Conservation (phyloP, 2,888 invertebrate genomes). For the Tanypteryx hageni region DNA sequence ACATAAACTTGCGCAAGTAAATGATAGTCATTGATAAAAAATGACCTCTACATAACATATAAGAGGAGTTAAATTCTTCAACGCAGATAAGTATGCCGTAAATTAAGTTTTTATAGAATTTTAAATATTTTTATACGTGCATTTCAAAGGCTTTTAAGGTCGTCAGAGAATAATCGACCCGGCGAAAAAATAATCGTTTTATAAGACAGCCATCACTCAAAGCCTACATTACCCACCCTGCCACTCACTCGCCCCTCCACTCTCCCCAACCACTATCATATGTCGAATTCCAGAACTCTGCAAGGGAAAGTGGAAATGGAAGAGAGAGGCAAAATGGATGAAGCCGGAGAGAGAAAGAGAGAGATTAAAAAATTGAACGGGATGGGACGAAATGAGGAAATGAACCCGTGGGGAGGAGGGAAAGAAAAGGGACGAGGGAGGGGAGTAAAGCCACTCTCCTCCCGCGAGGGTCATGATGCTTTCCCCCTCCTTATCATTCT, state of each 20-base stretch:
- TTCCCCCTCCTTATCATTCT: no score
- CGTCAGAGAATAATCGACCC: not conserved
- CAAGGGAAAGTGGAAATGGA: not conserved
- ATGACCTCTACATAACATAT: no score
- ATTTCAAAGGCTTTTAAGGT: not conserved
- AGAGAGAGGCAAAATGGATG: not conserved
- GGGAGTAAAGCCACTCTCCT: not conserved
- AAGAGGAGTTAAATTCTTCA: no score
- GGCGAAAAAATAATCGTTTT: not conserved
- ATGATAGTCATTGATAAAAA: no score
- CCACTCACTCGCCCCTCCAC: no score
- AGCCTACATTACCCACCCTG: not conserved
- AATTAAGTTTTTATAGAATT: no score
- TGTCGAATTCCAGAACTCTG: not conserved
- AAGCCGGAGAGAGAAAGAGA: not conserved
- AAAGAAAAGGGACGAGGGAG: no score
- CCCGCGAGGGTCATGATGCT: no score
- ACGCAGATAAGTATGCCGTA: no score
- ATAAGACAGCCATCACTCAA: conserved; percentile 4
- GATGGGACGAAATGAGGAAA: not conserved
- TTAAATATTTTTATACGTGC: no score
- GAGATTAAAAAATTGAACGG: not conserved
- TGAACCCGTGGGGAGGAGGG: not conserved
- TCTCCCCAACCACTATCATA: not conserved
- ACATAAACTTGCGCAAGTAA: no score